Base-by-base conservation (phyloP, 1,140 invertebrate genomes). In the Macrotrachela quadricornifera region DNA sequence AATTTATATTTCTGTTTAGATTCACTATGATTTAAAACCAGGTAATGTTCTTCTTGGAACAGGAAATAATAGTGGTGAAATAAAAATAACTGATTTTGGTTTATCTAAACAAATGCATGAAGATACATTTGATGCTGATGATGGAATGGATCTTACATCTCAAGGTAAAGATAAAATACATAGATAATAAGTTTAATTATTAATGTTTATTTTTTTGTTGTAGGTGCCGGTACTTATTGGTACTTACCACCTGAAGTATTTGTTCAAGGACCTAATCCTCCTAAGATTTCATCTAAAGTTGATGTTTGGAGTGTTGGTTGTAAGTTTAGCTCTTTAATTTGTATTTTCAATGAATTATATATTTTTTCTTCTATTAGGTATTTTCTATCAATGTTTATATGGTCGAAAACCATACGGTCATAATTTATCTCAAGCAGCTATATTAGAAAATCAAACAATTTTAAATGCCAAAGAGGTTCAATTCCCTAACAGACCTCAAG, bases 191-290 rank as follows among this genome's bases (percentile, higher is more conserved):
- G n/a, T n/a, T n/a, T n/a, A n/a, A n/a, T n/a, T n/a, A n/a, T n/a
- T n/a, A n/a, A n/a, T n/a, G n/a, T n/a, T n/a, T n/a, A n/a, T n/a
- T n/a, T n/a, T n/a, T n/a, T n/a, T n/a, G 46, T 15, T 47, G 11
- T 47, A 16, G 15, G 92, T 62, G 92, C 92, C 54, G 92, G 92
- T 64, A 97, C 91, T 51, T 97, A 96, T 70, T 97, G 92, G 92
- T 99, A 97, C 74, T 76, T 99, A 58, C 92, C 94, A 55, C 92
- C 94, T n/a, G 94, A 99, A 71, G 97, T 92, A 75, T 99, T 99
- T 75, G 86, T 96, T 56, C 87, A 96, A 60, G 90, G 87, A 56
- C 94, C 94, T 73, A 90, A 88, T 74, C 91, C 92, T 62, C 92
- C 92, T 62, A 97, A 97, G 80, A 99, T 99, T 69, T 95, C 88